Percentiles rank a stretch among this genome's conserved stretches.
Conservation (phyloP, 2,888 invertebrate genomes). For the Ichneumoninae sp. region DNA sequence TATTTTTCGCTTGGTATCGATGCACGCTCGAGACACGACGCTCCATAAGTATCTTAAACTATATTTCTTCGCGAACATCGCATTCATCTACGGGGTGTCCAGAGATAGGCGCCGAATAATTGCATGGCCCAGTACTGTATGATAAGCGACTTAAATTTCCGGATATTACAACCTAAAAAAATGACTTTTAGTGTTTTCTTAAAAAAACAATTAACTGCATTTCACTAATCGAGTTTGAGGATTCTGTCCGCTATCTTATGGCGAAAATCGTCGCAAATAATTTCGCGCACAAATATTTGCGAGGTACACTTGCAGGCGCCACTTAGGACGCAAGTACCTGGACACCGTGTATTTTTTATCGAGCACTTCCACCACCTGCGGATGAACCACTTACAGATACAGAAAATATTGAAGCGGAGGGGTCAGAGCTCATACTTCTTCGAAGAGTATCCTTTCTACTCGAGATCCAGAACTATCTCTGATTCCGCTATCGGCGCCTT, state of each 20-base stretch:
- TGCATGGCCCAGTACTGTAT: neutral
- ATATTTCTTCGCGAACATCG: slow-evolving; percentile 9
- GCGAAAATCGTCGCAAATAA: too few species aligned
- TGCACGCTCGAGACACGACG: slow-evolving; percentile 14
- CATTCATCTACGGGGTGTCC: slow-evolving; percentile 21
- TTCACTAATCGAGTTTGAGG: too few species aligned
- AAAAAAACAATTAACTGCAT: too few species aligned
- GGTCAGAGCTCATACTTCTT: neutral
- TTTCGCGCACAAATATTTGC: neutral
- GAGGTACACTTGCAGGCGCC: neutral
- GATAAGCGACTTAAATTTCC: too few species aligned
- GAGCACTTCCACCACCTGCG: slow-evolving; percentile 6
- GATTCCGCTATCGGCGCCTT: slow-evolving; percentile 12
- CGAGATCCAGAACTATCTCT: slow-evolving; percentile 4
- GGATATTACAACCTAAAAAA: neutral
- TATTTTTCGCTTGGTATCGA: slow-evolving; percentile 11
- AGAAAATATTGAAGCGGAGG: slow-evolving; percentile 1
- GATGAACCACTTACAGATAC: neutral
- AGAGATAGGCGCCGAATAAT: neutral
- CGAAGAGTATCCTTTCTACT: slow-evolving; percentile 2
- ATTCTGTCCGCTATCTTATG: too few species aligned
- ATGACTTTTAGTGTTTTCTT: neutral
- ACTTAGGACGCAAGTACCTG: neutral
- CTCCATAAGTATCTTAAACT: slow-evolving; percentile 9
- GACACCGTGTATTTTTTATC: slow-evolving; percentile 17